phyloP scores from a whole-genome alignment of 2,888 invertebrate species.

The Napeogenes inachia region DNA sequence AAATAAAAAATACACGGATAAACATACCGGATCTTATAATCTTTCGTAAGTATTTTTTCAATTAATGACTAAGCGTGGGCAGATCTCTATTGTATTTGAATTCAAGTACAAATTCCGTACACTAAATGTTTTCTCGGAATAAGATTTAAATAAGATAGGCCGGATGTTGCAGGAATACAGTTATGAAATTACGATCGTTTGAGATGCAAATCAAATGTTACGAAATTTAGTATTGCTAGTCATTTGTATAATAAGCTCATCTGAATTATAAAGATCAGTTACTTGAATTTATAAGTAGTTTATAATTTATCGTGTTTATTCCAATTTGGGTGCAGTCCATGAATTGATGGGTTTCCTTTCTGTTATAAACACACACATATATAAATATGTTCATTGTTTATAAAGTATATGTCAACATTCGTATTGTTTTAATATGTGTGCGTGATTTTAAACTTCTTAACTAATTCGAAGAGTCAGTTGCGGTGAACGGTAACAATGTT shows the following conservation, averaged over 20 bases:
- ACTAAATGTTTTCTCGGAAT: constrained; percentile 64
- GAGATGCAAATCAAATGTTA: constrained; percentile 33
- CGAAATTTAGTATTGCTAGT: constrained; percentile 26
- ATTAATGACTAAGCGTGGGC: constrained; percentile 51
- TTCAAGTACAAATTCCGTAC: constrained; percentile 56
- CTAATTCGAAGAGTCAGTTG: constrained; percentile 46
- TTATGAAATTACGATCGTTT: constrained; percentile 57
- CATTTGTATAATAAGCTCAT: constrained; percentile 30
- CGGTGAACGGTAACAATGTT: constrained; percentile 48
- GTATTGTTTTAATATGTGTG: constrained; percentile 5
- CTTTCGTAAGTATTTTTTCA: constrained; percentile 16
- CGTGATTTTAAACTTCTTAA: constrained; percentile 32
- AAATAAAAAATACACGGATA: constrained; percentile 18
- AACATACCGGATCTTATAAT: constrained; percentile 25
- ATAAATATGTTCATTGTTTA: too few relatives aligned
- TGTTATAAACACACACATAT: too few relatives aligned
- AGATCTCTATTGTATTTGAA: constrained; percentile 56
- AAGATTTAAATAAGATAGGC: constrained; percentile 47
- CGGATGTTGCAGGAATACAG: constrained; percentile 32
- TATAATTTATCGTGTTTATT: too few relatives aligned
- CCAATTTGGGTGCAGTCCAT: constrained; percentile 17
- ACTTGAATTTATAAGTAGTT: too few relatives aligned
- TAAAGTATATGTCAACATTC: too few relatives aligned
- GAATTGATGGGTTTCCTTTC: constrained; percentile 13
- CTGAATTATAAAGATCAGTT: constrained; percentile 24